These are phyloP conservation scores for Zaprionus inermis DNA, from an alignment of 1,140 invertebrate genomes.

Conservation along the genomic window DNA sequence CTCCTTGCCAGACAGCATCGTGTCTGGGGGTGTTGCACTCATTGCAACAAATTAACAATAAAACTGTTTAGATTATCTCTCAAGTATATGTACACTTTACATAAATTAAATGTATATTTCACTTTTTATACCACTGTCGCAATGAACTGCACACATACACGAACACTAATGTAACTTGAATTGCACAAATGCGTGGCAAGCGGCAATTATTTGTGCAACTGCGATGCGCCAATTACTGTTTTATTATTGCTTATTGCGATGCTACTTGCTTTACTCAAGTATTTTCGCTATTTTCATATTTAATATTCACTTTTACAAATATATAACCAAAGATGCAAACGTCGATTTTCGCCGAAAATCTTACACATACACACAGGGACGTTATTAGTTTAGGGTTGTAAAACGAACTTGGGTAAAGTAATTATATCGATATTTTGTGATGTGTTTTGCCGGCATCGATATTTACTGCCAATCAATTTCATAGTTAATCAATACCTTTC, in stretches of 20 bases:
- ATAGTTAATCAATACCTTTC: too few species aligned
- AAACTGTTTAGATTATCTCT: background rate
- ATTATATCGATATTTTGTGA: background rate
- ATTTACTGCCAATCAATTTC: background rate
- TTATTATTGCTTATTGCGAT: background rate
- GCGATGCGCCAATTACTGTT: background rate
- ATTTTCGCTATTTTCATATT: constrained; percentile 11
- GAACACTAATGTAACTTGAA: constrained; percentile 19
- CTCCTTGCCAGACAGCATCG: constrained; percentile 35
- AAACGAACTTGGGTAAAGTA: background rate
- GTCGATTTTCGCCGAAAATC: constrained; percentile 43
- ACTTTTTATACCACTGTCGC: background rate
- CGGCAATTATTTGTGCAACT: background rate
- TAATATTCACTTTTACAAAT: background rate
- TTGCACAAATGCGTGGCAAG: constrained; percentile 29
- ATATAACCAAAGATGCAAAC: constrained; percentile 15
- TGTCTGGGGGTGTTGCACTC: constrained; percentile 67
- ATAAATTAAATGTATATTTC: constrained; percentile 20
- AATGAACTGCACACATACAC: constrained; percentile 6
- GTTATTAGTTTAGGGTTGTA: constrained; percentile 20
- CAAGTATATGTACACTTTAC: constrained; percentile 19
- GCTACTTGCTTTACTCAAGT: constrained; percentile 45
- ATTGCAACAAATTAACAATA: constrained; percentile 35
- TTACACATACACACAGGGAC: constrained; percentile 39
- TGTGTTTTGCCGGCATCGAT: background rate